Evolutionary conservation across 2,888 invertebrate species (phyloP).

Genomic region (Nemotelus nigrinus): DNA sequence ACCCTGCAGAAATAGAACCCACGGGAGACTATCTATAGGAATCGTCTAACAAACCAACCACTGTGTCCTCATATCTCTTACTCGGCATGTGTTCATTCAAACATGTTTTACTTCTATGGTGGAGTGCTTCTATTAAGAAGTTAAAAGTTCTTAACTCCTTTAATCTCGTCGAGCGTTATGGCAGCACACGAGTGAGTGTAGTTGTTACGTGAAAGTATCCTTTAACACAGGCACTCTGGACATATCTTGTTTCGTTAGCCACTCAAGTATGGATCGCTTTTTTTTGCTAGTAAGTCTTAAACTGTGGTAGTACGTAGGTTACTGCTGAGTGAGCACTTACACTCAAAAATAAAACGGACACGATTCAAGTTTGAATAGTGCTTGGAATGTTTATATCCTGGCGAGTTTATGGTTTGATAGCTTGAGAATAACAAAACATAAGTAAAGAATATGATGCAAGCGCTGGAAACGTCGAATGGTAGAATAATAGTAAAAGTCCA

Average conservation of each 20-base stretch:
- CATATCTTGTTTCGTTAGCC: background rate
- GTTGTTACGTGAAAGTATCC: background rate
- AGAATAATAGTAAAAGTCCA: too few relatives aligned
- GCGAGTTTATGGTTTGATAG: background rate
- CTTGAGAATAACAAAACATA: background rate
- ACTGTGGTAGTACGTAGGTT: background rate
- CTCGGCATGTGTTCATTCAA: slow-evolving; percentile 33
- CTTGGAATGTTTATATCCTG: slow-evolving; percentile 2
- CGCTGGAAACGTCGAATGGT: too few relatives aligned
- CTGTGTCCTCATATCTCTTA: slow-evolving; percentile 25
- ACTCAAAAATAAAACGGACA: slow-evolving; percentile 38
- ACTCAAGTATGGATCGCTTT: background rate
- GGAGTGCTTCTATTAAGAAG: slow-evolving; percentile 41
- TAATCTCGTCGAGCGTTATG: slow-evolving; percentile 34
- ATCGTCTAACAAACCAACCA: background rate
- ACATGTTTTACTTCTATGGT: slow-evolving; percentile 39
- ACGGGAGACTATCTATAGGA: background rate
- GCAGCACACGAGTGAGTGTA: background rate
- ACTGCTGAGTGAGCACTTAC: slow-evolving; percentile 33
- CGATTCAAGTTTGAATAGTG: slow-evolving; percentile 32
- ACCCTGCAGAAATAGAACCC: background rate
- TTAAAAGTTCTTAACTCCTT: slow-evolving; percentile 40
- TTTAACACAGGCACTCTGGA: background rate
- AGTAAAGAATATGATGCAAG: too few relatives aligned
- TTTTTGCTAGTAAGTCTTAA: slow-evolving; percentile 14